Percentiles rank a stretch among this genome's conserved stretches.
These are phyloP conservation scores for Falco biarmicus DNA, from an alignment of 2,797 vertebrate species.

Conservation along the genomic window DNA sequence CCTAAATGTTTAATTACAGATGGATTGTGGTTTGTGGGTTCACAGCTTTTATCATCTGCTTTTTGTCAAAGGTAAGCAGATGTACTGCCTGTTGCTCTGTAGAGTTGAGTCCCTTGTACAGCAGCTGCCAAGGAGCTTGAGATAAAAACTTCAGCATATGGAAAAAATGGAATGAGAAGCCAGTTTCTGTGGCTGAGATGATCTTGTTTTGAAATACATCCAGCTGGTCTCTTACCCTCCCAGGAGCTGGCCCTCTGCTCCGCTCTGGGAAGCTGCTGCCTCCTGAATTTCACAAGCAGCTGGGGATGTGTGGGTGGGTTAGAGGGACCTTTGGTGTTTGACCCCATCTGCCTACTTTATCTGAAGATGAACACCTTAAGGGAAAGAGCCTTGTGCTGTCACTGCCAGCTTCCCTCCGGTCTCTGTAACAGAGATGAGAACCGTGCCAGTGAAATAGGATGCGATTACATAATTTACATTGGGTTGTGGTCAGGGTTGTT, in stretches of 20 bases:
- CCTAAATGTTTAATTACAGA: slow-evolving; percentile 34
- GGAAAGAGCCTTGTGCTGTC: not conserved
- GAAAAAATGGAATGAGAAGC: not conserved
- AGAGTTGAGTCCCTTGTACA: not conserved
- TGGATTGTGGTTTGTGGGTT: slow-evolving; percentile 36
- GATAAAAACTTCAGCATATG: slow-evolving; percentile 33
- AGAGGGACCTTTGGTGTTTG: not conserved
- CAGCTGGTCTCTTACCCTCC: not conserved
- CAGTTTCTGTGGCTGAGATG: slow-evolving; percentile 16
- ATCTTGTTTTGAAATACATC: slow-evolving; percentile 5
- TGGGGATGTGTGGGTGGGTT: not conserved
- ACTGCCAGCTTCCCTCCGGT: not conserved
- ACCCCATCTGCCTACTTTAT: not conserved
- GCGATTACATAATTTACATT: not conserved
- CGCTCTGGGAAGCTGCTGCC: fast-evolving
- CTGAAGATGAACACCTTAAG: not conserved
- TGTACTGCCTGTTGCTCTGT: slow-evolving; percentile 45
- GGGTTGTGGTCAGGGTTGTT: not conserved
- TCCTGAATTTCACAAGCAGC: not conserved
- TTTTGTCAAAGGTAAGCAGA: slow-evolving; percentile 54
- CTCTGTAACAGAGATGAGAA: not conserved
- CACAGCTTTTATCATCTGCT: slow-evolving; percentile 54
- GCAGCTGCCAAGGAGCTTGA: not conserved
- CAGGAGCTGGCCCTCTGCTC: not conserved
- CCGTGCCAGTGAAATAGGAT: not conserved